Evolutionary conservation across 2,888 invertebrate genomes (phyloP), one percentile per base, ranked within the genome.

Genomic region (Metacarcinus magister): DNA sequence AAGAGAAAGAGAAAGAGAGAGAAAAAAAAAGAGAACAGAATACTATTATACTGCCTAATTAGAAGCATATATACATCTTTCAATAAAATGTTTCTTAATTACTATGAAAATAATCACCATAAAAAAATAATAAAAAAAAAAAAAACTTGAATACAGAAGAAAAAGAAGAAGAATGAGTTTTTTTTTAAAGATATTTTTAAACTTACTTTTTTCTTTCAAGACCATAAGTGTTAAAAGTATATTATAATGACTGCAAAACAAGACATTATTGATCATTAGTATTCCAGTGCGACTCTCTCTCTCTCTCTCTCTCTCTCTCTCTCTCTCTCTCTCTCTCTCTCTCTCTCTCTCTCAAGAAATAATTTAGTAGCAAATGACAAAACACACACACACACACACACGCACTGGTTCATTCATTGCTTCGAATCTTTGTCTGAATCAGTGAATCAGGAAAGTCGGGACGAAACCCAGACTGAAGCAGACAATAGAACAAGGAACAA

Each of bases 271-370:
- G 19, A 16, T 54, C 23, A 39, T 39, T 48, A 4, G 16, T 13
- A 19, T 46, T 3, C 39, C 44, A 44, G 23, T 46, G 0, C 44
- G 23, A 44, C 44, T 92, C 19, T 44, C 2, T 44, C 44, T 92
- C 92, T 92, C 44, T 92, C 92, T 92, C 44, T 92, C 92, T 92
- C 46, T 92, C 44, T 92, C 92, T 92, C 23, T 92, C 28, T 92
- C n/a, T 48, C 48, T 48, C 48, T 92, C 23, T 92, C 48, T 92
- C 48, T 32, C 46, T 48, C 5, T 87, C 87, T 87, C 28, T 87
- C 87, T 87, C 87, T 23, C 60, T 43, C 23, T 60, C 60, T 54
- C n/a, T 67, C 10, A 3, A 16, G 28, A 67, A 67, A 67, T n/a
- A 67, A 39, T 39, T 39, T 39, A 39, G 39, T 39, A 39, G 39